Evolutionary conservation across 2,113 vertebrate genomes (phyloP), one percentile per base, ranked within the genome.

Genomic region (Salvelinus sp.): DNA sequence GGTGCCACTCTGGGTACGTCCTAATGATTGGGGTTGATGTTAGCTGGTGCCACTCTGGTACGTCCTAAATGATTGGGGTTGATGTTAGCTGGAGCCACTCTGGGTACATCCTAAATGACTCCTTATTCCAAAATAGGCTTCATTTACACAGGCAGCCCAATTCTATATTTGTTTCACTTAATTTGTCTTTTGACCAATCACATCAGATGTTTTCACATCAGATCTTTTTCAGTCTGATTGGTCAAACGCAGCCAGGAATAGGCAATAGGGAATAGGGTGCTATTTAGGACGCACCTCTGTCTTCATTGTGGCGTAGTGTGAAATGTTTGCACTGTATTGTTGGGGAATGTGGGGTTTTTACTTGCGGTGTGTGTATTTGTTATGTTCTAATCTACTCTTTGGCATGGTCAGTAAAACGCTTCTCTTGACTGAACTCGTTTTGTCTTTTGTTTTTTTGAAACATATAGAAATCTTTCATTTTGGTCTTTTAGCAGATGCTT

Each of bases 321-420:
- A 73, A 79, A 70, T 71, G 79, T 88, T 87, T 83, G 83, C 75
- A 82, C 67, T 80, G 82, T 85, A 79, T 33, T 12, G 74, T 75
- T 78, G 85, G 76, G 69, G 75, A 23, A 76, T 60, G n/a, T 62
- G 75, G 85, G 82, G 69, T 85, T 86, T 86, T 77, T 86, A 88
- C 77, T 83, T 83, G 86, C 84, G 92, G 79, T 87, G 71, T 73
- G 70, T 85, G 83, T 90, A 79, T 89, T 72, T 85, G 76, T 33
- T 33, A 33, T 38, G 83, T 83, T 89, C 65, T 85, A 92, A 81
- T 90, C 83, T 85, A 10, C 71, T 86, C 60, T 87, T 91, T 87
- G 85, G 88, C 91, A 88, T 92, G 90, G 86, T 90, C 85, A 93
- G 90, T 93, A 93, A 92, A 94, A 94, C 86, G 75, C 77, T 82